These are phyloP conservation scores for Spermophilus dauricus DNA, from an alignment of 2,113 vertebrate species.

Conservation along the genomic window DNA sequence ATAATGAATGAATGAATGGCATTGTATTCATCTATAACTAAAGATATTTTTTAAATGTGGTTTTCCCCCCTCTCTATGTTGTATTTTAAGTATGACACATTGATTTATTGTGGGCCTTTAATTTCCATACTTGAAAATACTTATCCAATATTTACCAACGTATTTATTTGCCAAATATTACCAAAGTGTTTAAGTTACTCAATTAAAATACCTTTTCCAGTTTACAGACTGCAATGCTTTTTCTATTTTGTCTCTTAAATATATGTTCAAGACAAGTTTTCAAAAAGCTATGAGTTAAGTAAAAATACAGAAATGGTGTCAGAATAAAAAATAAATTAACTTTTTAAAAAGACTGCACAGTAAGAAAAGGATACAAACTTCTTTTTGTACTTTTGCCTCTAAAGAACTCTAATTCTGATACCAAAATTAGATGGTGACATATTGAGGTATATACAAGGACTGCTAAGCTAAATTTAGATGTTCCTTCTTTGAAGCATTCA, in stretches of 20 bases:
- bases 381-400: constrained; percentile 51
- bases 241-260: background rate
- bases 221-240: background rate
- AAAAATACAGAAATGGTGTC: constrained; percentile 33
- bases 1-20: too few species aligned
- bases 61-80: background rate
- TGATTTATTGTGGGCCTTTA: constrained; percentile 16
- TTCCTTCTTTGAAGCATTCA: constrained; percentile 29
- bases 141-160: constrained; percentile 13
- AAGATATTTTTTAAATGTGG: too few species aligned
- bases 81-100: constrained; percentile 17
- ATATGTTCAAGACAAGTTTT: constrained; percentile 12
- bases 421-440: constrained; percentile 70
- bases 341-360: background rate
- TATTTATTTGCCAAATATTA: background rate
- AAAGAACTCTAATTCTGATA: constrained; percentile 54
- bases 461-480: constrained; percentile 53
- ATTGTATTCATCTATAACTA: too few species aligned
- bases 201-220: constrained; percentile 6
- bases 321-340: constrained; percentile 55
- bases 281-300: background rate
- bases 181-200: background rate
- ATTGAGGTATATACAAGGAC: constrained; percentile 47
- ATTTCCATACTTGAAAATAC: constrained; percentile 44
- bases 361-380: constrained; percentile 30